Conservation (phyloP, 1,140 invertebrate genomes). For the Brachionus angularis region DNA sequence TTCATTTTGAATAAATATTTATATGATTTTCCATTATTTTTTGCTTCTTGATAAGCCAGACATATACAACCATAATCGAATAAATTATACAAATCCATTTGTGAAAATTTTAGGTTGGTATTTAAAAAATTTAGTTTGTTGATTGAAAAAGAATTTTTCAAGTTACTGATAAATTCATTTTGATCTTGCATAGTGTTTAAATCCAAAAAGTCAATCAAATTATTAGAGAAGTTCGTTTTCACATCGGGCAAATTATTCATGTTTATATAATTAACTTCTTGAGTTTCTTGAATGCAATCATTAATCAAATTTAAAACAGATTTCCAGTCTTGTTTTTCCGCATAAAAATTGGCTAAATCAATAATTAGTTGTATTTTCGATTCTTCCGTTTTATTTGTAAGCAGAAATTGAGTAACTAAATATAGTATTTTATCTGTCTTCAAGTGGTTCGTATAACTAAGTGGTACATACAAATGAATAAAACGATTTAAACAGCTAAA, state of each 20-base stretch:
- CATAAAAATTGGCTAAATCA: constrained; percentile 26
- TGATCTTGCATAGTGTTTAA: no score
- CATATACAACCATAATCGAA: constrained; percentile 34
- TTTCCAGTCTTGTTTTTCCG: constrained; percentile 9
- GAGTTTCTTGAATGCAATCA: constrained; percentile 32
- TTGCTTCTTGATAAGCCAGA: constrained; percentile 16
- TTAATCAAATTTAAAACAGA: constrained; percentile 10
- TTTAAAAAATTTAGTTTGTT: no score
- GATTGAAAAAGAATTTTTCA: no score
- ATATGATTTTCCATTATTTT: constrained; percentile 3
- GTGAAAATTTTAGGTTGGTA: background rate
- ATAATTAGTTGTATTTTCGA: constrained; percentile 19
- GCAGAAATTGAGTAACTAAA: constrained; percentile 36
- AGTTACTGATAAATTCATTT: no score
- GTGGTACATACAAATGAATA: constrained; percentile 26
- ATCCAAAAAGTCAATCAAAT: background rate
- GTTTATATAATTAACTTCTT: background rate
- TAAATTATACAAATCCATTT: constrained; percentile 37
- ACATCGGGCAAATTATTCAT: background rate
- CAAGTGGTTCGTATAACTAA: constrained; percentile 16
- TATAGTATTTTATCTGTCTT: background rate
- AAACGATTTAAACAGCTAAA: constrained; percentile 7
- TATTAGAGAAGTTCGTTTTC: background rate
- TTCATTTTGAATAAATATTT: constrained; percentile 29
- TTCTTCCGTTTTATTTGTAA: constrained; percentile 22